Base-by-base conservation (phyloP, 1,140 invertebrate genomes). In the Brachionus calyciflorus region DNA sequence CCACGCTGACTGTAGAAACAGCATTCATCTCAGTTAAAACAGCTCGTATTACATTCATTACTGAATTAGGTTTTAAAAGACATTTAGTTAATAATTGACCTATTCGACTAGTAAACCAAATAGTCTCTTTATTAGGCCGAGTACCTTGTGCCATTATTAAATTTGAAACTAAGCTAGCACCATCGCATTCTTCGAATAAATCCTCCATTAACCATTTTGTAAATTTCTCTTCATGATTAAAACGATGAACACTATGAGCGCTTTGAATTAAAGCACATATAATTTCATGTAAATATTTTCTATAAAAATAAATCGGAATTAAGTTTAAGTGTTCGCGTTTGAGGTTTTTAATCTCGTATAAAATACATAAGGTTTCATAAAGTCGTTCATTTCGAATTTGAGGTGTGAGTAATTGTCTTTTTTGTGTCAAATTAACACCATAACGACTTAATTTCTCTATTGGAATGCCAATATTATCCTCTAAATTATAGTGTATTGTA, bases 81-180 rank as follows among this genome's bases (percentile, higher is more conserved):
- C 86, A 85, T 21, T 86, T 80, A 33, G 88, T 87, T 77, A 92
- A 81, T 79, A 88, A 87, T 63, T 87, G 86, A 57, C 86, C 85
- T 78, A 90, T 88, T n/a, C 85, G 82, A 82, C 82, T 85, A 79
- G 87, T 88, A 49, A 91, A 84, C 89, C 90, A 92, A 6, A 79
- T 80, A 19, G 55, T 90, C 90, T 41, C 88, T 76, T 19, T 33
- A 63, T n/a, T 37, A 69, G 78, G 30, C 14, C 70, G 1, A 48
- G 30, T 37, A 69, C 37, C 21, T 68, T 76, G 69, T 53, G 78
- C 28, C 77, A 77, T 5, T 80, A 80, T 17, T 79, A 80, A 80
- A 89, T 88, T 81, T 89, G 88, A 57, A 91, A 83, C 21, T 90
- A 81, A 85, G 91, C 86, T 10, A 91, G 84, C 84, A 91, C 90